Conservation (phyloP, 2,888 invertebrate species). For the Mystacides longicornis region DNA sequence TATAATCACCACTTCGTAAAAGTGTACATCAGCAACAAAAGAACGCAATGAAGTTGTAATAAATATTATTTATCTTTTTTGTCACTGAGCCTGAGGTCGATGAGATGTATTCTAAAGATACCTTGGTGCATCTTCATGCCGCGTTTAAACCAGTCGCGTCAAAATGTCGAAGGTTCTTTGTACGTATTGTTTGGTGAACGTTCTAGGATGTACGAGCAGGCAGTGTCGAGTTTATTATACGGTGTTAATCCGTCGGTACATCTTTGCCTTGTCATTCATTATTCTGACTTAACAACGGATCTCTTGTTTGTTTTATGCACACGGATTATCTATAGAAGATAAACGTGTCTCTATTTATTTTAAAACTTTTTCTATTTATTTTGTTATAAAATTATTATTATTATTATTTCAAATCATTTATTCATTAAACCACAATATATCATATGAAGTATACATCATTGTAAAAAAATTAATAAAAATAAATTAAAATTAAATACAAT, state of each 20-base stretch:
- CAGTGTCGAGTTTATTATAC: not conserved
- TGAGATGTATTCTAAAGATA: not conserved
- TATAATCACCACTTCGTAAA: not conserved
- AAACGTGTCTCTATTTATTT: too few relatives aligned
- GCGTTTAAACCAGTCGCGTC: constrained; percentile 11
- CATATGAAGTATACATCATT: too few relatives aligned
- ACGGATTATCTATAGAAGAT: too few relatives aligned
- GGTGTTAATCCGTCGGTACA: not conserved
- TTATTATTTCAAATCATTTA: too few relatives aligned
- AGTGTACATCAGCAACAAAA: not conserved
- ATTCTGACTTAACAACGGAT: too few relatives aligned
- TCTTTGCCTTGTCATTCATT: not conserved
- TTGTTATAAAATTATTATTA: too few relatives aligned
- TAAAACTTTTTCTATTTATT: too few relatives aligned
- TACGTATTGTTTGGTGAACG: not conserved
- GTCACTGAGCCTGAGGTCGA: not conserved
- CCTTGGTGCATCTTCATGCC: constrained; percentile 9
- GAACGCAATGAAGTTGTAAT: not conserved
- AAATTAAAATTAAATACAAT: too few relatives aligned
- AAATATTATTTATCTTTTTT: not conserved
- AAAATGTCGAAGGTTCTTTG: constrained; percentile 5
- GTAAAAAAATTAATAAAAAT: too few relatives aligned
- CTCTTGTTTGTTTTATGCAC: too few relatives aligned
- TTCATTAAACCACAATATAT: too few relatives aligned
- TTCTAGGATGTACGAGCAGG: not conserved